Base-by-base conservation (phyloP, 2,888 invertebrate genomes). In the Sympetrum striolatum region DNA sequence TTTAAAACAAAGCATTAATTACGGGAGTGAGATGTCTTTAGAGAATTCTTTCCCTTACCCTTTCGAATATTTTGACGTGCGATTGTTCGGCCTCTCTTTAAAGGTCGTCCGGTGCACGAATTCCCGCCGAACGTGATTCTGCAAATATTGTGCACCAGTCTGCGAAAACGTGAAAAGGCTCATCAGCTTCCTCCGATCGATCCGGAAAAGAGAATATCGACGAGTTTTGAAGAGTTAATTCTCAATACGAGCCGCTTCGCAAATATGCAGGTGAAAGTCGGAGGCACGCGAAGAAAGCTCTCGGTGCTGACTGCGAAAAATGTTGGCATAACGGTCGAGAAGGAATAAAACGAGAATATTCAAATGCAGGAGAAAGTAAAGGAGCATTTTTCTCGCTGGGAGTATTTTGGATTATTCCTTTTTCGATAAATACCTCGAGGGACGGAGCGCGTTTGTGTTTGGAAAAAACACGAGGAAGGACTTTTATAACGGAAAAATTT, bases 341-440 rank as follows among this genome's bases (percentile, higher is more conserved):
- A 64, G 86, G 86, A 86, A 37, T 86, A 60, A 86, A 82, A 86
- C 37, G 37, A n/a, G 60, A 35, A n/a, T 37, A 86, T 60, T 86
- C n/a, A 48, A 82, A 86, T 86, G 86, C 25, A 31, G 35, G 82
- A 60, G 86, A 86, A 86, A 86, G 86, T 86, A 64, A 60, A n/a
- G 12, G 8, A 37, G n/a, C 4, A 5, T 37, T 82, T 60, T 73
- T 73, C 31, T 31, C 31, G 25, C 25, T 22, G 31, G 25, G 18
- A 31, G 31, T 73, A 22, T 31, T 73, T 4, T 31, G 31, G 31
- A 73, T 31, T 73, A 31, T 73, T 73, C 15, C 14, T 73, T 73
- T 73, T 31, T 73, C 31, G 73, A 73, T 14, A 73, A 31, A 15
- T 15, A 31, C 73, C 73, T 31, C 31, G 31, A 31, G 73, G 73